phyloP scores from a whole-genome alignment of 2,888 invertebrate species.

The Polydesmus complanatus region DNA sequence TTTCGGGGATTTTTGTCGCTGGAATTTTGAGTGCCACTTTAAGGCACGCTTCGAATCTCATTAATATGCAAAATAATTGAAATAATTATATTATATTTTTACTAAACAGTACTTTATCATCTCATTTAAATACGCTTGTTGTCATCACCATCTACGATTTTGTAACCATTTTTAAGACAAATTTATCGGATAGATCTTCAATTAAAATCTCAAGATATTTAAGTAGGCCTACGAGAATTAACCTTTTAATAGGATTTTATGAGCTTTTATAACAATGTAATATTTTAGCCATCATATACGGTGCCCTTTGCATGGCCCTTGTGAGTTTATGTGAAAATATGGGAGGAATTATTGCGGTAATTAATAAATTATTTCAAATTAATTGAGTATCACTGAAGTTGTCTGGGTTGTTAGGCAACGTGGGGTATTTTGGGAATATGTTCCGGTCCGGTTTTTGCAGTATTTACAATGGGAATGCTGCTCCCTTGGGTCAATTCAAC shows the following conservation, averaged over 20 bases:
- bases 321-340: neutral
- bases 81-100: neutral
- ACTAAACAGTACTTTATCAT: neutral
- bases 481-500: neutral
- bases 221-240: neutral
- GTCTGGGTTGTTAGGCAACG: neutral
- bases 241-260: neutral
- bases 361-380: no score
- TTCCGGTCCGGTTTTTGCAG: neutral
- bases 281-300: neutral
- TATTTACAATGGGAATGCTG: neutral
- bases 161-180: neutral
- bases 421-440: neutral
- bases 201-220: neutral
- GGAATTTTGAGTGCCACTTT: neutral
- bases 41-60: neutral
- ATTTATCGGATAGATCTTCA: neutral
- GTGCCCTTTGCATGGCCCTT: no score
- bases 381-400: neutral
- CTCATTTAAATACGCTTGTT: neutral
- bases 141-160: neutral
- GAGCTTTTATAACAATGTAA: neutral
- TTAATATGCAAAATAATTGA: neutral
- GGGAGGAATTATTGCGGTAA: neutral
- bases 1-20: neutral